Evolutionary conservation across 92 coral and sea anemone genomes (phyloP), one percentile per base, ranked within the genome.

Genomic region (Pocillopora meandrina): DNA sequence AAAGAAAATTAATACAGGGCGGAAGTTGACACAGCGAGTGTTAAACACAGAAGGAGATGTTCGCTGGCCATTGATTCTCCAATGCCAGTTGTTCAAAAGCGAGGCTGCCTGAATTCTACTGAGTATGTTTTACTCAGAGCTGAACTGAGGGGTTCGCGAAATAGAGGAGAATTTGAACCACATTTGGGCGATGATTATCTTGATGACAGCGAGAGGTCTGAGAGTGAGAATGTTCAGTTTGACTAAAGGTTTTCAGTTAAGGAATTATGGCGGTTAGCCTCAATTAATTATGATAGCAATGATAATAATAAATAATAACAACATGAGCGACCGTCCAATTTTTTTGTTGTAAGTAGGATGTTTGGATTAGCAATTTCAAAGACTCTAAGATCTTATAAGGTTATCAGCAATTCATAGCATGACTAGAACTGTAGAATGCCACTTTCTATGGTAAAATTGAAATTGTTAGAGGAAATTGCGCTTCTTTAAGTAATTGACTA

Each of bases 51-150:
- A 70, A 8, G 42, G 74, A 65, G 31, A 65, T n/a, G 70, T 34
- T 65, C 36, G 34, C 10, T 0, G 1, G 13, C 42, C 55, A 70
- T 70, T 35, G 35, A 35, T 70, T 36, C 74, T 19, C 36, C 34
- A 17, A 74, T 74, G 78, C 78, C 78, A 20, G 10, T 57, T 57
- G 49, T 74, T 74, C 62, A 17, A 74, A 74, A 74, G 19, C 62
- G 78, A 19, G 78, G 78, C 1, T 74, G 33, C 11, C 12, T 74
- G 63, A 20, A 74, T 0, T 49, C 78, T 11, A 8, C 26, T 7
- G 56, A 34, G 11, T 77, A 63, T 42, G 56, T 52, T 9, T 17
- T 77, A n/a, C 14, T 77, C 12, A 23, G 31, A 63, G 56, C 52
- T 2, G 9, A n/a, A 63, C 69, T 77, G 82, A 60, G 14, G 18